These are phyloP conservation scores for Gila robusta DNA, from an alignment of 2,797 vertebrate species.

Conservation along the genomic window DNA sequence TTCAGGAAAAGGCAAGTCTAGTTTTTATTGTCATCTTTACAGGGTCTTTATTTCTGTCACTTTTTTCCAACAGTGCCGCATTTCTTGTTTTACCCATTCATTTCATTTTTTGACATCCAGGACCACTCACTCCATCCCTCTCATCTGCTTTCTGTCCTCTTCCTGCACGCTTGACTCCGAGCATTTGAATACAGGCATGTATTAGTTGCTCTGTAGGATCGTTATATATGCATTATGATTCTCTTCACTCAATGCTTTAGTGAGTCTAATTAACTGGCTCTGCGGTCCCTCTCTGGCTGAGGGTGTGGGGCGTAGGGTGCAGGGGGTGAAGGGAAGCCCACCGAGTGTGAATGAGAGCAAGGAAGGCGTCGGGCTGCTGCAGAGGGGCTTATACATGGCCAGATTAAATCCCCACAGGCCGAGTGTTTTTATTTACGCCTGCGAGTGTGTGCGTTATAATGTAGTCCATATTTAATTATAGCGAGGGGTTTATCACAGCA, in stretches of 20 bases:
- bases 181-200: slow-evolving; percentile 80
- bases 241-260: slow-evolving; percentile 80
- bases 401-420: slow-evolving; percentile 77
- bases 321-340: slow-evolving; percentile 52
- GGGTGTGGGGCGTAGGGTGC: slow-evolving; percentile 68
- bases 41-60: background rate
- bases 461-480: slow-evolving; percentile 85
- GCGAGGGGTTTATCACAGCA: slow-evolving; percentile 82
- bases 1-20: background rate
- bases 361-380: slow-evolving; percentile 59
- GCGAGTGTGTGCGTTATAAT: slow-evolving; percentile 78
- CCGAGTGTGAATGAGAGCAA: slow-evolving; percentile 53
- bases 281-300: slow-evolving; percentile 79
- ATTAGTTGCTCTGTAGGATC: slow-evolving; percentile 74
- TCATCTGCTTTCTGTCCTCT: slow-evolving; percentile 29
- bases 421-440: slow-evolving; percentile 78
- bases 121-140: slow-evolving; percentile 25
- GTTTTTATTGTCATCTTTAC: background rate
- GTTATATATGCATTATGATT: slow-evolving; percentile 80
- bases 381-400: slow-evolving; percentile 76
- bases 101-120: background rate
- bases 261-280: slow-evolving; percentile 84
- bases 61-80: background rate
- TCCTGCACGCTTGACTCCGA: slow-evolving; percentile 42
- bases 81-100: background rate